phyloP scores from a whole-genome alignment of 2,797 vertebrate genomes.

The Acestrorhynchus altus region DNA sequence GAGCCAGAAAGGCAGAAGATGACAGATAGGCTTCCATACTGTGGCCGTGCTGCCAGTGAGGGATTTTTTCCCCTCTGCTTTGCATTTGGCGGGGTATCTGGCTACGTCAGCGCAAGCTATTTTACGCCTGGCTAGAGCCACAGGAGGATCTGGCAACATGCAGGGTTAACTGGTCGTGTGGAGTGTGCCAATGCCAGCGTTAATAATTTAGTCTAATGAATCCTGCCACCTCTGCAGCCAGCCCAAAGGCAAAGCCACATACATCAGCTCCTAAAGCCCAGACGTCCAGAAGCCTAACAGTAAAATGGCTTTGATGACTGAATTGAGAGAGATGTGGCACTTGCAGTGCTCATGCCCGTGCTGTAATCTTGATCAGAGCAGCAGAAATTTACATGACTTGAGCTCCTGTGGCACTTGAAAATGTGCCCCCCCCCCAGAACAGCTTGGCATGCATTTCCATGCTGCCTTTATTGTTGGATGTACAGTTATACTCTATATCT shows the following conservation, averaged over 20 bases:
- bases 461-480: too few species aligned
- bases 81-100: slow-evolving; percentile 34
- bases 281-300: slow-evolving; percentile 44
- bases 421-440: neutral
- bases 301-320: slow-evolving; percentile 35
- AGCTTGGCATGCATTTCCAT: too few species aligned
- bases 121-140: slow-evolving; percentile 37
- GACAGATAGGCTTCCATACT: slow-evolving; percentile 51
- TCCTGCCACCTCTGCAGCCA: slow-evolving; percentile 33
- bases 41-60: slow-evolving; percentile 30
- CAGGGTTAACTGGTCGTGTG: slow-evolving; percentile 29
- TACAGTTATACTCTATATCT: too few species aligned
- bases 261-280: slow-evolving; percentile 40
- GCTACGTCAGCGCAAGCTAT: slow-evolving; percentile 44
- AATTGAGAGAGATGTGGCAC: slow-evolving; percentile 12
- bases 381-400: neutral
- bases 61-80: slow-evolving; percentile 3
- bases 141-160: slow-evolving; percentile 42
- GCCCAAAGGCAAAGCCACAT: slow-evolving; percentile 31
- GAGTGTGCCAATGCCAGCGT: slow-evolving; percentile 36
- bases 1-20: slow-evolving; percentile 40
- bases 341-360: neutral
- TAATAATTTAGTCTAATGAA: slow-evolving; percentile 49
- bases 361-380: neutral
- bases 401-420: too few species aligned